Base-by-base conservation (phyloP, 2,113 vertebrate genomes). In the Dipodomys ordii region DNA sequence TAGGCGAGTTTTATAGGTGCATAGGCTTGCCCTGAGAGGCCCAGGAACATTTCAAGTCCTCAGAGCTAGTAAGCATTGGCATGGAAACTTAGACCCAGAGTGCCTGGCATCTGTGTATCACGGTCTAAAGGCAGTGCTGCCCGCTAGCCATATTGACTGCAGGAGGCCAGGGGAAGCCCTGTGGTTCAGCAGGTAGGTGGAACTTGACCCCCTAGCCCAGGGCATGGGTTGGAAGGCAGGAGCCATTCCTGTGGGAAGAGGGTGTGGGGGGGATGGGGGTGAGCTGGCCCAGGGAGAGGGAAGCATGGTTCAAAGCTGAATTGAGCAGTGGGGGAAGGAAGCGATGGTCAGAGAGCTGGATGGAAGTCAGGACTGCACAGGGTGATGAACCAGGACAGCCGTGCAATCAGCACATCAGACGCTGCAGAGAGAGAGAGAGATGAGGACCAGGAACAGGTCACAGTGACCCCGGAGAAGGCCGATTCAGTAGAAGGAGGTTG, bases 401-500 rank as follows among this genome's bases (percentile, higher is more conserved):
- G 6, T 27, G 44, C 11, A n/a, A 4, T 72, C 53, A 15, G 18
- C 11, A 1, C 30, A 16, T 28, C 83, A 35, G 6, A 53, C 25
- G 39, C 68, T 30, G 0, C n/a, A 49, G 3, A 46, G 32, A 62
- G 49, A 53, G 72, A 79, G 30, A 9, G 12, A 25, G 67, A 16
- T 32, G 22, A 93, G 49, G 23, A 39, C 20, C 4, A 6, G 23
- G 7, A 7, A 62, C 28, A 18, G 53, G 73, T 71, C 49, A 18
- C 11, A 46, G 35, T 35, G 85, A 88, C 79, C 30, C 62, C 27
- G 30, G 77, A 62, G n/a, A 77, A 81, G 62, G 20, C 30, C 49
- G 57, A 35, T 46, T 10, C 12, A 0, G 19, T 18, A 2, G 46
- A 25, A 7, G 0, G 0, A 73, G n/a, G 7, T 39, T 23, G 32